phyloP scores from a whole-genome alignment of 2,797 vertebrate species.

The Gymnoscopelus braueri region DNA sequence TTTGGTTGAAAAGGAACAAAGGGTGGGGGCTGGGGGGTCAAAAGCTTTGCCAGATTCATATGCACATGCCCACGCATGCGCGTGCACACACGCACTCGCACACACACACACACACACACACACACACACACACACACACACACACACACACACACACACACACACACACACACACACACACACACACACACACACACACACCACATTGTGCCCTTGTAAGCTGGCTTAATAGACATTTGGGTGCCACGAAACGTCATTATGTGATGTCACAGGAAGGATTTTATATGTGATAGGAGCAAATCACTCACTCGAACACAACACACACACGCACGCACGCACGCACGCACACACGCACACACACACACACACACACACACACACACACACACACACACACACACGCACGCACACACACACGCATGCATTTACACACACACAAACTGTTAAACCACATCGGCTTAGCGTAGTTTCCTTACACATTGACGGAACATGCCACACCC shows the following conservation, averaged over 20 bases:
- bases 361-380: conserved; percentile 4
- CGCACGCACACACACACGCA: conserved; percentile 1
- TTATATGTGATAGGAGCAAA: conserved; percentile 63
- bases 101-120: conserved; percentile 15
- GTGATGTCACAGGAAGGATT: conserved; percentile 73
- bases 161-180: conserved; percentile 10
- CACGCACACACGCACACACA: neutral
- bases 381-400: conserved; percentile 1
- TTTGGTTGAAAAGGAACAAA: conserved; percentile 64
- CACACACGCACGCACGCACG: neutral
- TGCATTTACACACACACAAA: neutral
- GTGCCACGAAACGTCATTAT: conserved; percentile 67
- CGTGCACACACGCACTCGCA: conserved; percentile 21
- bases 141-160: conserved; percentile 9
- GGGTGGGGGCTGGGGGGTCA: conserved; percentile 50
- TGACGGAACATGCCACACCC: conserved; percentile 52
- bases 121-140: conserved; percentile 12
- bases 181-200: conserved; percentile 4
- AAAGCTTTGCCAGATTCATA: conserved; percentile 61
- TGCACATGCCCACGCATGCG: conserved; percentile 34
- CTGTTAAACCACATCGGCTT: no score
- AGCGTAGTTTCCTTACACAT: conserved; percentile 34
- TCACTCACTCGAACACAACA: conserved; percentile 24
- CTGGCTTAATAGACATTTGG: conserved; percentile 49
- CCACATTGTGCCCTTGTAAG: conserved; percentile 35